Evolutionary conservation across 2,797 vertebrate species (phyloP), one percentile per base, ranked within the genome.

Genomic region (Leptodactylus fallax): DNA sequence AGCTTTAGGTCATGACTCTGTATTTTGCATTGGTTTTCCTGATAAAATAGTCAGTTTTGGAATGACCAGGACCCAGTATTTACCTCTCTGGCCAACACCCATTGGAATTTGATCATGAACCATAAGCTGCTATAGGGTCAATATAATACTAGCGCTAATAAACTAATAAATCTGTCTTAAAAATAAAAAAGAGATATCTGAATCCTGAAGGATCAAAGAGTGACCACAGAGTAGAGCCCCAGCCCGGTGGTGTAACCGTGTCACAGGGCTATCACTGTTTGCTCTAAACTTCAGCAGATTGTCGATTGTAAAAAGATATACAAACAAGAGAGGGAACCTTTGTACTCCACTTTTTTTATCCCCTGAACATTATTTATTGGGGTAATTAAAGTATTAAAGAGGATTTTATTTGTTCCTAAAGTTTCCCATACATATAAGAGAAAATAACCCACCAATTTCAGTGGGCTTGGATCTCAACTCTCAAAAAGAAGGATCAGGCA

Each of bases 241-340:
- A 49, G 69, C 23, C 8, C n/a, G 11, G 5, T 74, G 77, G 56
- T 61, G 77, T 72, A 81, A 85, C 67, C 13, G 53, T 79, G 84
- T 81, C 71, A 78, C 36, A 69, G 63, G 79, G 71, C 79, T 79
- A 78, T 82, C 83, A 55, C 6, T 85, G 71, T 86, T 89, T 89
- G 84, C 55, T 86, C 77, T 89, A 27, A 69, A 89, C 87, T 81
- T 77, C 65, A 88, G 69, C 69, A 76, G 87, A 85, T 85, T 76
- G 60, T 25, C 27, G 21, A 78, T 69, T 69, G 79, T 89, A 88
- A 85, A 85, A 89, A 77, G 49, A 88, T 81, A 77, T 69, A 78
- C 84, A 86, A 86, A 89, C 79, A 86, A 78, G 49, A 81, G 74
- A 69, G 58, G 21, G 56, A 86, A 89, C 88, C 74, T 89, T 89